Conservation (phyloP, 2,888 invertebrate genomes). For the Caenorhabditis macrosperma region DNA sequence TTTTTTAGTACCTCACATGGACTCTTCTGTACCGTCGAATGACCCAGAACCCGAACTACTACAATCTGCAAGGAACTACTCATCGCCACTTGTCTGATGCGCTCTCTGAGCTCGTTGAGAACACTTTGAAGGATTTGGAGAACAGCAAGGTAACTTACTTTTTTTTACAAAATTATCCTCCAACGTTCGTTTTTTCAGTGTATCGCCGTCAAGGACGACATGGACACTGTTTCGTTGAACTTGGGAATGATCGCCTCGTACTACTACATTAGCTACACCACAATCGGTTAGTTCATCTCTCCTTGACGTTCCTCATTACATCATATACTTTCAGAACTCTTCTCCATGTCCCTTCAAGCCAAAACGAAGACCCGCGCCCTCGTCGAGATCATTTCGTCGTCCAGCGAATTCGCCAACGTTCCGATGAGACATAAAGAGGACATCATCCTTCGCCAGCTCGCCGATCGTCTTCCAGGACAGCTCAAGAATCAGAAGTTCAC, state of each 20-base stretch:
- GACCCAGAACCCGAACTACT: conserved; percentile 99
- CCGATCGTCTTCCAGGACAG: conserved; percentile 84
- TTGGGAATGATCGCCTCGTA: conserved; percentile 99
- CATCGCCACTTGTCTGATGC: conserved; percentile 94
- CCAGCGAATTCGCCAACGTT: conserved; percentile 95
- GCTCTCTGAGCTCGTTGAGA: conserved; percentile 96
- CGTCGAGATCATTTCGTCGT: conserved; percentile 96
- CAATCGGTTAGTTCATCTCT: conserved; percentile 86
- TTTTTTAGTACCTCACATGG: conserved; percentile 91
- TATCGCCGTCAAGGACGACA: conserved; percentile 96
- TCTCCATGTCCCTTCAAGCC: conserved; percentile 94
- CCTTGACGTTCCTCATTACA: background rate
- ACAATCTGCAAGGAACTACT: conserved; percentile 88
- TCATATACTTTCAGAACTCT: conserved; percentile 86
- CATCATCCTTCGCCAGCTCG: conserved; percentile 85
- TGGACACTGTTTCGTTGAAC: conserved; percentile 96
- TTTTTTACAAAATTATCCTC: too few species aligned
- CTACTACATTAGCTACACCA: conserved; percentile 99
- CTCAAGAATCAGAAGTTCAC: conserved; percentile 89
- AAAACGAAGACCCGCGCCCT: conserved; percentile 98
- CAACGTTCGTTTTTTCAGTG: too few species aligned
- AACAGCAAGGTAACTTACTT: conserved; percentile 69
- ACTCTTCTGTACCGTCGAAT: conserved; percentile 96
- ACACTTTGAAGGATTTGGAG: conserved; percentile 86
- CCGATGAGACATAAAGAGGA: conserved; percentile 96